Base-by-base conservation (phyloP, 2,797 vertebrate genomes). In the Enteromius viviparus region DNA sequence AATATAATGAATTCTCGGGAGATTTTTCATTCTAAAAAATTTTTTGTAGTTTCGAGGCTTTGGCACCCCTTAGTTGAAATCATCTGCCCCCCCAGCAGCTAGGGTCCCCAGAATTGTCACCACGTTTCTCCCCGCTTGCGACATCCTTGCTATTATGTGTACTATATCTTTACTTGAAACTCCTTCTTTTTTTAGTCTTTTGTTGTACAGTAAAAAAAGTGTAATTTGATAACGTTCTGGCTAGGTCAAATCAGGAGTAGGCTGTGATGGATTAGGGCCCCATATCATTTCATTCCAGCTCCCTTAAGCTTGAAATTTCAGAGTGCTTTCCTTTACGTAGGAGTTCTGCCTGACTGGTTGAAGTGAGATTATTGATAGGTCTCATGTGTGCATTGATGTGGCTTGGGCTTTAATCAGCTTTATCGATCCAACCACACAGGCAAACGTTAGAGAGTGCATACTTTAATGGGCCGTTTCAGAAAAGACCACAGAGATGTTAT, bases 331-430 rank as follows among this genome's bases (percentile, higher is more conserved):
- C 8, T 80, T 51, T 74, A 65, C 64, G 37, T n/a, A 60, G 77
- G 80, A 76, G 69, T 77, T 76, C 65, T 65, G 58, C 26, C 45
- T 53, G 68, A 64, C 29, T 77, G 75, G 70, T 76, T 83, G 78
- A 81, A 78, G 66, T 51, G 78, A 74, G 82, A 70, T 42, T 84
- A 84, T 81, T 58, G 69, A 86, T 62, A 80, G 60, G 58, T 78
- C 78, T 84, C 74, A 17, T 78, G 82, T 51, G 78, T 55, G 51
- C 78, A 49, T 51, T 81, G 58, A 78, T 78, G 74, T 74, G 66
- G 51, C 82, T 72, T 34, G 7, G 47, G n/a, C 75, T 86, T 86
- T 86, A 86, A 81, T 86, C 74, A 78, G 60, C 32, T 40, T 74
- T 78, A 86, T 84, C 55, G 82, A 86, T 86, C 40, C 40, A n/a